phyloP scores from a whole-genome alignment of 2,797 vertebrate genomes.

The Florisuga fusca region DNA sequence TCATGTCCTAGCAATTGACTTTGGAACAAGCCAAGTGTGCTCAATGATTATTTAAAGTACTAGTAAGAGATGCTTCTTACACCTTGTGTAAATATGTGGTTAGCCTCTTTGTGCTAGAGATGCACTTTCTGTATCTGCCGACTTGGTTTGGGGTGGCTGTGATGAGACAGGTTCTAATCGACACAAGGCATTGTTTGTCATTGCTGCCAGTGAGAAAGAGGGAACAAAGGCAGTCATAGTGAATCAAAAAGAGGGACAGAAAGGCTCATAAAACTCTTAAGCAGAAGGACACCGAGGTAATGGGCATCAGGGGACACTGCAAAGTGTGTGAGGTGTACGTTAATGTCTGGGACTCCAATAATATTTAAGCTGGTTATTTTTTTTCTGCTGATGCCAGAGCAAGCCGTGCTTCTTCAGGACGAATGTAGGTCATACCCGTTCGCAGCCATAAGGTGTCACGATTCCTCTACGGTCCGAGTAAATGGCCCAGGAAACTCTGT shows the following conservation, averaged over 20 bases:
- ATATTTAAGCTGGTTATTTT: neutral
- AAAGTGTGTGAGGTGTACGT: neutral
- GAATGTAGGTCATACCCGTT: neutral
- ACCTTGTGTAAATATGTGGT: neutral
- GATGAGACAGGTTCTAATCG: neutral
- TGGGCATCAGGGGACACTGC: too few relatives aligned
- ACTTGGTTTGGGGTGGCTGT: neutral
- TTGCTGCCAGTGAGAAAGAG: neutral
- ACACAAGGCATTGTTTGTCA: neutral
- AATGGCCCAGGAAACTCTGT: neutral
- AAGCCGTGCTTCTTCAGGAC: accelerated
- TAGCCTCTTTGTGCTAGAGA: neutral
- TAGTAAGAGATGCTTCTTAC: neutral
- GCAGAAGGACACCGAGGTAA: neutral
- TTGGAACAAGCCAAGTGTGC: neutral
- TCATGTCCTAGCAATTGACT: neutral
- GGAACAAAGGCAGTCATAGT: too few relatives aligned
- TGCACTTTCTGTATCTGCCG: neutral
- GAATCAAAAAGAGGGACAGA: neutral
- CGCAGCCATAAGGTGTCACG: neutral
- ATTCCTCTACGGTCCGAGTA: accelerated
- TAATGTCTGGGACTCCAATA: neutral
- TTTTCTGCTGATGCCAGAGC: neutral
- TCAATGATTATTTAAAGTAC: neutral
- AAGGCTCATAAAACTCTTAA: neutral